phyloP scores from a whole-genome alignment of 2,797 vertebrate genomes.

The Schizopygopsis pylzovi region DNA sequence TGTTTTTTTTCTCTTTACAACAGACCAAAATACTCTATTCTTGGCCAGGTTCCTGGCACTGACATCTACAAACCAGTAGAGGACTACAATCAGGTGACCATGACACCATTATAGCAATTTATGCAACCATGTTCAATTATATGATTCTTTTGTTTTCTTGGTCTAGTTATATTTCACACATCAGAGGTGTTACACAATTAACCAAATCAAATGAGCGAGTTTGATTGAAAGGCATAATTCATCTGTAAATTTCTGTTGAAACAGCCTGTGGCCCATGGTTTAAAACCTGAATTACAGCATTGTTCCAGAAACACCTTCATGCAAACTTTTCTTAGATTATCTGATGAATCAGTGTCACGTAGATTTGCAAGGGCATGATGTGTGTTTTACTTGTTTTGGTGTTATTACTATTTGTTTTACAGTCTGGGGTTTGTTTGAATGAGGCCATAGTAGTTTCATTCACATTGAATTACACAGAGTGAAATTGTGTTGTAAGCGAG shows the following conservation, averaged over 20 bases:
- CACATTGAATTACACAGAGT: too few species aligned
- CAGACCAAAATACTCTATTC: constrained; percentile 89
- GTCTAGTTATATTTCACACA: background rate
- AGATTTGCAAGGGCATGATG: background rate
- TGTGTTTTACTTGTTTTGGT: background rate
- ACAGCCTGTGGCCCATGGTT: background rate
- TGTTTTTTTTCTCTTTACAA: constrained; percentile 51
- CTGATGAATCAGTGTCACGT: background rate
- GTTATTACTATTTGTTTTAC: background rate
- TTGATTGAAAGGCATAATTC: background rate
- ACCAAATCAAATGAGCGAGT: background rate
- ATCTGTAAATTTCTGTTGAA: background rate
- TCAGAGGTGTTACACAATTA: background rate
- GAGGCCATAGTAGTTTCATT: background rate
- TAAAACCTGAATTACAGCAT: background rate
- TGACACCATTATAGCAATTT: background rate
- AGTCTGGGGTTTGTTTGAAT: background rate
- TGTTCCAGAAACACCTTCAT: background rate
- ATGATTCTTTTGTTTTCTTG: background rate
- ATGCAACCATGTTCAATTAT: background rate
- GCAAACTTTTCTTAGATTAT: background rate
- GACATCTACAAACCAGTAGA: constrained; percentile 88
- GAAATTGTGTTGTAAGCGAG: background rate
- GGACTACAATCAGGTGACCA: constrained; percentile 83
- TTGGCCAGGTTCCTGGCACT: constrained; percentile 85